phyloP scores from a whole-genome alignment of 2,113 vertebrate genomes.

The Henicopernis longicauda region DNA sequence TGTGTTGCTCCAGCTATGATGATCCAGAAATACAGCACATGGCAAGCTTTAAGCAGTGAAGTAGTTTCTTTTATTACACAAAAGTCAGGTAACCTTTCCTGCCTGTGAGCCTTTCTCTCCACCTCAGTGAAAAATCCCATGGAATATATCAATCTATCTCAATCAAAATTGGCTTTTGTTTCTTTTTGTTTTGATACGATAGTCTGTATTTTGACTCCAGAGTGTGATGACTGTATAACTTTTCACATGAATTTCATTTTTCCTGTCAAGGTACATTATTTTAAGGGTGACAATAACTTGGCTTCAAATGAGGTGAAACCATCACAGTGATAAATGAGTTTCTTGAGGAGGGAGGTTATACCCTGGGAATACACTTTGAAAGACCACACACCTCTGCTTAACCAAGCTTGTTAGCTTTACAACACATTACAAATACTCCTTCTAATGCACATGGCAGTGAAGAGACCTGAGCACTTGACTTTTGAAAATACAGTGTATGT shows the following conservation, averaged over 20 bases:
- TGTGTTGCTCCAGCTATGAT: neutral
- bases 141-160: neutral
- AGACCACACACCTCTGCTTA: conserved; percentile 78
- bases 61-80: neutral
- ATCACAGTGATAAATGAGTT: conserved; percentile 81
- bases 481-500: conserved; percentile 50
- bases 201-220: conserved; percentile 74
- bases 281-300: conserved; percentile 83
- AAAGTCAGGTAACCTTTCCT: neutral
- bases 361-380: conserved; percentile 40
- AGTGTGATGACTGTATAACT: conserved; percentile 70
- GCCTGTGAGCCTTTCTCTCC: neutral
- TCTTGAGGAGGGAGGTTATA: conserved; percentile 63
- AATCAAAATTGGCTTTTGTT: neutral
- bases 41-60: neutral
- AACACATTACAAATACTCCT: conserved; percentile 46
- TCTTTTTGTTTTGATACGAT: conserved; percentile 62
- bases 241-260: conserved; percentile 76
- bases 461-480: conserved; percentile 58
- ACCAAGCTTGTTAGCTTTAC: conserved; percentile 64
- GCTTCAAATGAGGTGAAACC: conserved; percentile 81
- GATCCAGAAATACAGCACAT: neutral
- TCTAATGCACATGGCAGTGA: conserved; percentile 40
- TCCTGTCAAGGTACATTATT: conserved; percentile 74
- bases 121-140: neutral